Evolutionary conservation across 2,797 vertebrate species (phyloP).

Genomic region (Sebastes umbrosus): DNA sequence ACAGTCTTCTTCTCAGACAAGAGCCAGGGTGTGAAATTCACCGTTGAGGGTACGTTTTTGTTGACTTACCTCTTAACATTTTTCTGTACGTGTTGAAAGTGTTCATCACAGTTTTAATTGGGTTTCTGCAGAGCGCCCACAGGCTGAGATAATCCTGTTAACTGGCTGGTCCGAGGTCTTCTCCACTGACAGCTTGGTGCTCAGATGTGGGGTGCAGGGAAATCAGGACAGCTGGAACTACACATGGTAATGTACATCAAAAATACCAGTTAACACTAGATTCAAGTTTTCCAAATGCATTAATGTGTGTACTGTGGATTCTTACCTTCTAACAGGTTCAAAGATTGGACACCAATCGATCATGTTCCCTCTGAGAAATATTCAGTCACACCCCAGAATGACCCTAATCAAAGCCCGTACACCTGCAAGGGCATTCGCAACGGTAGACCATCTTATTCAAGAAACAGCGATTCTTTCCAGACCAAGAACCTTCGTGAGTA

Average conservation of each 20-base stretch:
- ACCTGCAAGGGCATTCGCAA: conserved; percentile 64
- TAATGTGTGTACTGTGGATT: background rate
- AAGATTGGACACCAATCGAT: accelerated
- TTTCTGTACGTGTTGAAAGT: background rate
- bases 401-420: conserved; percentile 69
- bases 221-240: conserved; percentile 66
- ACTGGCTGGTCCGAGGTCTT: conserved; percentile 79
- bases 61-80: background rate
- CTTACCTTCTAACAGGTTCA: conserved; percentile 55
- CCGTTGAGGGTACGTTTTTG: conserved; percentile 12
- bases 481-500: conserved; percentile 81
- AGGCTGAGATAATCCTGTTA: conserved; percentile 57
- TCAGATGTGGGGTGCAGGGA: conserved; percentile 67
- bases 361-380: background rate
- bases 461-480: conserved; percentile 42
- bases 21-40: background rate
- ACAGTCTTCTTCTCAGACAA: background rate
- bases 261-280: background rate
- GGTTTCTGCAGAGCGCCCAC: conserved; percentile 63
- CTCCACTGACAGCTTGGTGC: conserved; percentile 69
- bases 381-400: conserved; percentile 56
- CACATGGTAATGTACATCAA: conserved; percentile 68
- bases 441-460: conserved; percentile 62
- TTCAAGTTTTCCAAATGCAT: background rate
- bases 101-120: background rate